Evolutionary conservation across 2,888 invertebrate species (phyloP), one percentile per base, ranked within the genome.

Genomic region (Orthosia gothica): DNA sequence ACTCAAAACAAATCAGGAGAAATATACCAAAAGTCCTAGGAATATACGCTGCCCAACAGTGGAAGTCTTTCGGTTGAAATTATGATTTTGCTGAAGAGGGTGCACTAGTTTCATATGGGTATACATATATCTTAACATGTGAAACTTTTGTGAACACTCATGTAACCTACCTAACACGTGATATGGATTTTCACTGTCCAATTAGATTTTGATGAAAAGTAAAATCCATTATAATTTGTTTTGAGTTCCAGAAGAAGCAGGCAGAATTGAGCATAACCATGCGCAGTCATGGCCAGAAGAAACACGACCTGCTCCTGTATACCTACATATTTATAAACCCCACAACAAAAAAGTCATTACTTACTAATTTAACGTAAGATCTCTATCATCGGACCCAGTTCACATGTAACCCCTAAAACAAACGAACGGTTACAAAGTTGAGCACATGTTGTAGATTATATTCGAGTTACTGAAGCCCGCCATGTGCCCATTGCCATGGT

Each of bases 401-500:
- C 71, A 82, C 70, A 68, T 68, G 62, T 68, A 67, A 64, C 71
- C 73, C 67, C 64, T 13, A 70, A 67, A 74, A 57, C 57, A 73
- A 47, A 68, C 45, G 67, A 54, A 32, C 26, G 20, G 57, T 50
- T 69, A 81, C 80, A 79, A 82, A 81, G 50, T 32, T 52, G 26
- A 23, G 79, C 87, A 85, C 73, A 80, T 85, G 76, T 78, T 82
- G 57, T 72, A 64, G 64, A 83, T 82, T 82, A 83, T 71, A 23
- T 73, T 76, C 55, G 70, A 70, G 67, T 81, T 69, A 81, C 73
- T 62, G 79, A 84, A 81, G 66, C 76, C 78, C 67, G 62, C 68
- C 83, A 84, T 84, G 71, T 76, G 82, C 55, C 49, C 71, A 76
- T 40, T 65, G 84, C 73, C 84, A 83, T 84, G 84, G 83, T 81